Percentiles rank a stretch among this genome's conserved stretches.
Evolutionary conservation across 2,113 vertebrate species (phyloP).

Genomic region (Labeo catla): DNA sequence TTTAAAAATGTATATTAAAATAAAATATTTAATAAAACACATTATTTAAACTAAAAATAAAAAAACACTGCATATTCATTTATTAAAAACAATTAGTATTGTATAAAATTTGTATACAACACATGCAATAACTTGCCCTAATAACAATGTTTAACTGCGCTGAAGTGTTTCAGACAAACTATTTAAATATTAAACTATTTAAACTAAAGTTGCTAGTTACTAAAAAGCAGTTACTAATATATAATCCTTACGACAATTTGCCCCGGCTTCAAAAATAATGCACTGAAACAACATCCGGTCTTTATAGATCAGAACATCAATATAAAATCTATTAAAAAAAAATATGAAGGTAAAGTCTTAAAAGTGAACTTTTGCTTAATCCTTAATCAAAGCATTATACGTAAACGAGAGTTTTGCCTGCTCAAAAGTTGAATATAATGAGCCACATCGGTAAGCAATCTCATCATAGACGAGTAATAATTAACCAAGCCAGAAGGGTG

Average conservation of each 20-base stretch:
- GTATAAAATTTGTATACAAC: neutral
- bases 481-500: slow-evolving; percentile 28
- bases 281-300: neutral
- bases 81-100: too few relatives aligned
- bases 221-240: too few relatives aligned
- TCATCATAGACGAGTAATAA: slow-evolving; percentile 39
- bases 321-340: neutral
- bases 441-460: slow-evolving; percentile 2
- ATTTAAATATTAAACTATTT: too few relatives aligned
- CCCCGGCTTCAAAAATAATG: too few relatives aligned
- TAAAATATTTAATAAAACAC: neutral
- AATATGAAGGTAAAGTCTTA: neutral
- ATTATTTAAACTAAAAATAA: neutral
- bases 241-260: too few relatives aligned
- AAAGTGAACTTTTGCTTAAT: neutral
- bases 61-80: too few relatives aligned
- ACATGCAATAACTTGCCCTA: neutral
- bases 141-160: neutral
- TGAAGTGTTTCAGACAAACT: neutral
- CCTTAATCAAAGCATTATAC: neutral
- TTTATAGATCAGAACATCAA: too few relatives aligned
- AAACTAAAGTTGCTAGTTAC: too few relatives aligned
- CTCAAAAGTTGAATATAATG: slow-evolving; percentile 10
- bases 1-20: too few relatives aligned
- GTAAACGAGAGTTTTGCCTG: neutral